Conservation (phyloP, 2,797 vertebrate species). For the Schizopygopsis pylzovi region DNA sequence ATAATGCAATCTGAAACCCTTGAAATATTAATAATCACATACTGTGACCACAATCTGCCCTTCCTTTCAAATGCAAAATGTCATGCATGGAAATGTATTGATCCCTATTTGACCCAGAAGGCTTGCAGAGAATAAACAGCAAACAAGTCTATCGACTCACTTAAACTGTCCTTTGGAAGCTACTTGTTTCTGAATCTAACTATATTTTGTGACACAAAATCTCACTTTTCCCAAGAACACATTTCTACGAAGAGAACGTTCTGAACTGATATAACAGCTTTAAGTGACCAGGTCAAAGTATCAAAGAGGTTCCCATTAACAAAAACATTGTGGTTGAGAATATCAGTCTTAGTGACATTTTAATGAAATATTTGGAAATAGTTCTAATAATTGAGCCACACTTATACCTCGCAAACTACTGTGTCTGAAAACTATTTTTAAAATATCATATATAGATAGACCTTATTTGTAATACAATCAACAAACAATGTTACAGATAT, state of each 20-base stretch:
- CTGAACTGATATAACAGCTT: neutral
- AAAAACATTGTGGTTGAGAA: neutral
- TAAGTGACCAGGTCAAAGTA: neutral
- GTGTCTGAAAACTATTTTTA: neutral
- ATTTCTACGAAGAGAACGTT: neutral
- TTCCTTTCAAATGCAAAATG: conserved; percentile 8
- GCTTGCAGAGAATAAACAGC: neutral
- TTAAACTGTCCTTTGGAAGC: neutral
- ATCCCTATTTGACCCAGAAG: neutral
- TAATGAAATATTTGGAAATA: neutral
- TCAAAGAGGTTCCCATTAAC: neutral
- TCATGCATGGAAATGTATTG: conserved; percentile 18
- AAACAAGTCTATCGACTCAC: neutral
- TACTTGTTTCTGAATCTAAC: neutral
- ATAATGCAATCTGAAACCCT: neutral
- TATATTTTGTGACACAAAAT: neutral
- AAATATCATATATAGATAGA: neutral
- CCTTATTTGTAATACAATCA: neutral
- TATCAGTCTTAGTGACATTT: neutral
- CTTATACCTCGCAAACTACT: neutral
- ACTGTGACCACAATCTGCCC: neutral
- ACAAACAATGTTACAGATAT: neutral
- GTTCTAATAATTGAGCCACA: neutral
- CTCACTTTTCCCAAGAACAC: neutral
- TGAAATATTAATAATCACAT: neutral